Conservation (phyloP, 64 coral and sea anemone genomes). For the Pocillopora damicornis region DNA sequence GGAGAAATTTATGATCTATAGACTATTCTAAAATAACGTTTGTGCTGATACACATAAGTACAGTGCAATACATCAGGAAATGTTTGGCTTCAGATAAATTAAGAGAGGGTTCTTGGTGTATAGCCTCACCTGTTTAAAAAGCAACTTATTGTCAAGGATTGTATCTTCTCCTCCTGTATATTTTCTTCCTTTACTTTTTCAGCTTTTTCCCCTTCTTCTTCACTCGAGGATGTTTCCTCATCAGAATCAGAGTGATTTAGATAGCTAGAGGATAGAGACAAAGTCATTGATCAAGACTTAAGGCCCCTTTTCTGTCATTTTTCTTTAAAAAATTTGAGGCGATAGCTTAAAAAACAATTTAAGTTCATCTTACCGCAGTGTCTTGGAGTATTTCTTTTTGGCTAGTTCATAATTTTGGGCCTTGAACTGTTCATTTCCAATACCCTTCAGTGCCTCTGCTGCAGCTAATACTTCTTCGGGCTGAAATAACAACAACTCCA, state of each 20-base stretch:
- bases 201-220: constrained; percentile 48
- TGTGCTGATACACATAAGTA: too few species aligned
- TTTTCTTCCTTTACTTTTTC: constrained; percentile 35
- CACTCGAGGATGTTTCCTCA: constrained; percentile 23
- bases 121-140: constrained; percentile 70
- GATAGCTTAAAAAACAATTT: neutral
- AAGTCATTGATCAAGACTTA: too few species aligned
- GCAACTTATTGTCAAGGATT: constrained; percentile 68
- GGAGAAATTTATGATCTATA: too few species aligned
- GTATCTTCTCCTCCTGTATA: constrained; percentile 36
- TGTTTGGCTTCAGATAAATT: neutral
- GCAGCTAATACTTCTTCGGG: constrained; percentile 61
- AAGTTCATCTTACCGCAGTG: constrained; percentile 55
- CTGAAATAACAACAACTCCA: constrained; percentile 28
- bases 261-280: constrained; percentile 18
- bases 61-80: neutral
- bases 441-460: constrained; percentile 70
- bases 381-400: constrained; percentile 83
- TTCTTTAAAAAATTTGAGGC: neutral
- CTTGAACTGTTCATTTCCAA: constrained; percentile 97
- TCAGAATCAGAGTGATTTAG: constrained; percentile 46
- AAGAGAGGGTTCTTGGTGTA: too few species aligned
- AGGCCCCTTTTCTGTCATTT: neutral
- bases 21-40: too few species aligned
- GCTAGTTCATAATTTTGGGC: constrained; percentile 76